Evolutionary conservation across 2,888 invertebrate species (phyloP).

Genomic region (Eutolmus rufibarbis): DNA sequence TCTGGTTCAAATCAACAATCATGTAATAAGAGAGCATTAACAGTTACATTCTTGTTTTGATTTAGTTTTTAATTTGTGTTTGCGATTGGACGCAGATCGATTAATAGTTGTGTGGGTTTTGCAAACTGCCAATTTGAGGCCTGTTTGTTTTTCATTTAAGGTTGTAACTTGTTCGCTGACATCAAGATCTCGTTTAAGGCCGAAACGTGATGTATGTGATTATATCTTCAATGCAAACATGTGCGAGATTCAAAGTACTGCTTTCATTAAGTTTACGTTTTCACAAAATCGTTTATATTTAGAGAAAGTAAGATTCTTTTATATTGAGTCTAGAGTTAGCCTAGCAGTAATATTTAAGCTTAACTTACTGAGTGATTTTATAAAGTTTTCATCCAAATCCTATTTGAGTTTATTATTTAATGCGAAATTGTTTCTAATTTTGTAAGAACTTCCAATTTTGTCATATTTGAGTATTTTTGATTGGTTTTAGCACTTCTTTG

Average conservation of each 20-base stretch:
- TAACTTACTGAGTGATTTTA: neutral
- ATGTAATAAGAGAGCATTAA: neutral
- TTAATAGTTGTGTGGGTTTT: neutral
- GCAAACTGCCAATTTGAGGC: neutral
- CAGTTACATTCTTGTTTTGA: neutral
- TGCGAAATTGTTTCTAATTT: neutral
- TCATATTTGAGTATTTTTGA: neutral
- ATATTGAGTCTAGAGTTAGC: neutral
- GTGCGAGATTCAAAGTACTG: constrained; percentile 11
- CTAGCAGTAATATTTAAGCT: neutral
- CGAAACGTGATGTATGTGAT: constrained; percentile 31
- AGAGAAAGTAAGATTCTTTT: neutral
- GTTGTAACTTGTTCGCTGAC: neutral
- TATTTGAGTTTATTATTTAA: neutral
- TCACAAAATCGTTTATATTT: neutral
- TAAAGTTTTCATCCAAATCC: neutral
- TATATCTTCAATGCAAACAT: constrained; percentile 1
- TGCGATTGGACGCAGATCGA: neutral
- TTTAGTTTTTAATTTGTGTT: neutral
- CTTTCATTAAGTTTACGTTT: neutral
- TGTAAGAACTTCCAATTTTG: neutral
- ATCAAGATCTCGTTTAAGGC: constrained; percentile 28
- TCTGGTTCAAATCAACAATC: neutral
- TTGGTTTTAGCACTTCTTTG: neutral
- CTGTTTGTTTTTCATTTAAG: neutral